phyloP scores from a whole-genome alignment of 2,113 vertebrate species.

The Perccottus glenii region DNA sequence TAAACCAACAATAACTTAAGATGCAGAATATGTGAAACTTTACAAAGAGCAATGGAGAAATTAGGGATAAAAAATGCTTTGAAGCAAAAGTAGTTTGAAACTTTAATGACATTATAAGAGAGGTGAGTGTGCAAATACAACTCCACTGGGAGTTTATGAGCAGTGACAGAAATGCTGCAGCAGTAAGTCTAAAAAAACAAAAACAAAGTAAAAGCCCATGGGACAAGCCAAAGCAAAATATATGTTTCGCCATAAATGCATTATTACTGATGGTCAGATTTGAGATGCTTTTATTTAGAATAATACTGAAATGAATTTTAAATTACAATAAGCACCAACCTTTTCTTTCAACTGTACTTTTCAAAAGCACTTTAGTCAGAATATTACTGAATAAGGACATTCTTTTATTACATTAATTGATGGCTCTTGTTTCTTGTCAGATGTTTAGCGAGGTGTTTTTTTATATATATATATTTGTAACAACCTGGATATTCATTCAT shows the following conservation, averaged over 20 bases:
- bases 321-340: background rate
- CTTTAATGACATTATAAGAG: conserved; percentile 15
- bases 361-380: conserved; percentile 11
- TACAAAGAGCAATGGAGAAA: background rate
- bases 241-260: conserved; percentile 6
- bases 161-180: conserved; percentile 9
- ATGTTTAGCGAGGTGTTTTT: too few species aligned
- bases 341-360: background rate
- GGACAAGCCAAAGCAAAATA: conserved; percentile 25
- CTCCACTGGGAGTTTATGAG: conserved; percentile 15
- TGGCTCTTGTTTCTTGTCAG: too few species aligned
- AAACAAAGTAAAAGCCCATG: conserved; percentile 16
- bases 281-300: too few species aligned
- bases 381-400: too few species aligned
- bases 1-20: conserved; percentile 18
- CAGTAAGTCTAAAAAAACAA: background rate
- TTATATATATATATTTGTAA: too few species aligned
- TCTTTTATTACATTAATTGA: too few species aligned
- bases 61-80: background rate
- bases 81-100: conserved; percentile 6
- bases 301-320: too few species aligned
- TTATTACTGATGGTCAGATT: background rate
- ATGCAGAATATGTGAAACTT: background rate
- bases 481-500: too few species aligned
- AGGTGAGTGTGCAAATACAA: background rate